Evolutionary conservation across 2,797 vertebrate genomes (phyloP).

Genomic region (Gambusia yucatana): DNA sequence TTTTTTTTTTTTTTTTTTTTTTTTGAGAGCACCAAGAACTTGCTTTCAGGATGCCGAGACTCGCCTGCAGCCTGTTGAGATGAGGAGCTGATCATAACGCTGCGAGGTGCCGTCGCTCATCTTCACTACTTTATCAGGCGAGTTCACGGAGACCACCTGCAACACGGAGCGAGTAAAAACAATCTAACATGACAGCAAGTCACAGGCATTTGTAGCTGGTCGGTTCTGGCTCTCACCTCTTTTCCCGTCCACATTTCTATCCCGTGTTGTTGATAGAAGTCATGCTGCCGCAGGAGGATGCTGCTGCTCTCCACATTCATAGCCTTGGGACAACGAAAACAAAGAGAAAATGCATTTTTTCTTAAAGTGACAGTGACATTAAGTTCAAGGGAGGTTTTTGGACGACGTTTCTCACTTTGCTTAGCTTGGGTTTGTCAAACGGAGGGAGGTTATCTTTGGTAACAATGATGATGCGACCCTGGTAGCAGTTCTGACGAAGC

Average conservation of each 20-base stretch:
- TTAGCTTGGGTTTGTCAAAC: constrained; percentile 88
- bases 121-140: constrained; percentile 72
- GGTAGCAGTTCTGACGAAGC: constrained; percentile 87
- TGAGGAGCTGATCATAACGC: constrained; percentile 84
- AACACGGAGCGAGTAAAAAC: neutral
- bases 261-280: constrained; percentile 79
- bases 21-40: neutral
- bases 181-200: neutral
- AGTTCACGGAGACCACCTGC: constrained; percentile 82
- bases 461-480: constrained; percentile 85
- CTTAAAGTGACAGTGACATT: neutral
- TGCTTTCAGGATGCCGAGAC: neutral
- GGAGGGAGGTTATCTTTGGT: constrained; percentile 85
- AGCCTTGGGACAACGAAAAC: constrained; percentile 53
- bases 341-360: neutral
- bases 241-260: constrained; percentile 86
- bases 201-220: neutral
- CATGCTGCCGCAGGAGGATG: constrained; percentile 79
- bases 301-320: constrained; percentile 78
- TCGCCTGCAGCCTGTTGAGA: constrained; percentile 89
- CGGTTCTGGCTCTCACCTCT: constrained; percentile 76
- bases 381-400: neutral
- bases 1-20: too few species aligned
- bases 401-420: constrained; percentile 80
- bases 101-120: constrained; percentile 80